A percentile compares a stretch with the other conserved stretches of the same genome.
Evolutionary conservation across 2,113 vertebrate species (phyloP).

Genomic region (Uria lomvia): DNA sequence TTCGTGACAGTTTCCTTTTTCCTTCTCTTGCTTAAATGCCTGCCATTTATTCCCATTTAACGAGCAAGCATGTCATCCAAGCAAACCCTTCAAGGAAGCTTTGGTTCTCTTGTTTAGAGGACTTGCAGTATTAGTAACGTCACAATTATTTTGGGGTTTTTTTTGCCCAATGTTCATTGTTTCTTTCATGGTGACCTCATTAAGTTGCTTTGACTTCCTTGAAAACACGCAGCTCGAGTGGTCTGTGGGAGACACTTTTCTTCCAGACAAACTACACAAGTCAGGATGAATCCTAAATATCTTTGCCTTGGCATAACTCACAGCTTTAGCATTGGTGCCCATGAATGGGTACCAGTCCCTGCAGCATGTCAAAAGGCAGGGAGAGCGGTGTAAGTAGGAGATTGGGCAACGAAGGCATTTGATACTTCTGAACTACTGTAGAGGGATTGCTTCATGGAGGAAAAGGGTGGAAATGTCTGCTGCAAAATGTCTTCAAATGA

Average conservation of each 20-base stretch:
- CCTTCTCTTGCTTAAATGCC: background rate
- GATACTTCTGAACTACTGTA: background rate
- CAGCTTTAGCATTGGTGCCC: background rate
- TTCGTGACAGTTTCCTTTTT: background rate
- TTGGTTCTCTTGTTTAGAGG: background rate
- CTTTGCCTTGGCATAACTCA: background rate
- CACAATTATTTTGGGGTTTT: background rate
- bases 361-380: background rate
- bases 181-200: background rate
- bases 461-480: background rate
- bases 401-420: background rate
- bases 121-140: background rate
- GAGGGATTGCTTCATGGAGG: background rate
- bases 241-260: background rate
- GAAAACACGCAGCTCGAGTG: background rate
- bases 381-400: background rate
- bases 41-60: background rate
- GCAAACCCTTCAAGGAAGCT: background rate
- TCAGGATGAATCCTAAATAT: background rate
- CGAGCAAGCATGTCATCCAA: background rate
- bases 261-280: background rate
- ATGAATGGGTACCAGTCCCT: background rate
- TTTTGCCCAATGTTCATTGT: background rate
- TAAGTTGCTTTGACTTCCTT: background rate
- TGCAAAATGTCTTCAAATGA: background rate